Conservation (phyloP, 2,888 invertebrate genomes). For the Temnothorax unifasciatus region DNA sequence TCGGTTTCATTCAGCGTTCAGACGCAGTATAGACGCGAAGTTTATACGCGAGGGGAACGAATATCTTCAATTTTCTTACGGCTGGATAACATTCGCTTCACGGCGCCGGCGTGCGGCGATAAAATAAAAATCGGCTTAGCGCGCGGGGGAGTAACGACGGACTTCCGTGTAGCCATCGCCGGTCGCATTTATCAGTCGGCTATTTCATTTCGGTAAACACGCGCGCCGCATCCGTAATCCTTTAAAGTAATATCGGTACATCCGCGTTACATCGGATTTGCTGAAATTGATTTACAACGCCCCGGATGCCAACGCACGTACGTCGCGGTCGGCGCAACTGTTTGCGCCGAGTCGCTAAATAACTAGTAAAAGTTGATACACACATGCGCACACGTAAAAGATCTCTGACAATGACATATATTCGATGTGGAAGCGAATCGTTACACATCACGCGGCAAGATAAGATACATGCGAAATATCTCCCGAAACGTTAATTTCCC, state of each 20-base stretch:
- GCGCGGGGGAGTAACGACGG: conserved; percentile 50
- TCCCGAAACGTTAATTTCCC: not conserved
- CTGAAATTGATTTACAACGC: conserved; percentile 47
- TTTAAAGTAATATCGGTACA: conserved; percentile 49
- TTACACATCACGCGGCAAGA: not conserved
- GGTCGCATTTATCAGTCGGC: conserved; percentile 48
- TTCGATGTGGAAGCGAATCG: not conserved
- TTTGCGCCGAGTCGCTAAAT: conserved; percentile 14
- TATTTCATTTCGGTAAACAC: conserved; percentile 49
- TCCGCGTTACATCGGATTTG: conserved; percentile 40
- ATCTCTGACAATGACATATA: not conserved
- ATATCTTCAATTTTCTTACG: conserved; percentile 45
- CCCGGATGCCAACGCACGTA: conserved; percentile 11
- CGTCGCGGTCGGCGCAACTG: not conserved
- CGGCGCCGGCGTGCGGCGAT: conserved; percentile 30
- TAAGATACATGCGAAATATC: not conserved
- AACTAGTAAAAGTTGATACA: conserved; percentile 3
- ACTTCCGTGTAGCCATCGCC: conserved; percentile 24
- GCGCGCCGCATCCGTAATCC: conserved; percentile 45
- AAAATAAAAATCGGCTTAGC: conserved; percentile 52
- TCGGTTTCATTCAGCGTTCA: conserved; percentile 18
- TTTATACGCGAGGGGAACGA: conserved; percentile 22
- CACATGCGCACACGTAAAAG: not conserved
- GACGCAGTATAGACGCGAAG: not conserved
- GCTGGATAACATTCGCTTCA: conserved; percentile 44